Base-by-base conservation (phyloP, 2,888 invertebrate genomes). In the Drosophila percnosoma region DNA sequence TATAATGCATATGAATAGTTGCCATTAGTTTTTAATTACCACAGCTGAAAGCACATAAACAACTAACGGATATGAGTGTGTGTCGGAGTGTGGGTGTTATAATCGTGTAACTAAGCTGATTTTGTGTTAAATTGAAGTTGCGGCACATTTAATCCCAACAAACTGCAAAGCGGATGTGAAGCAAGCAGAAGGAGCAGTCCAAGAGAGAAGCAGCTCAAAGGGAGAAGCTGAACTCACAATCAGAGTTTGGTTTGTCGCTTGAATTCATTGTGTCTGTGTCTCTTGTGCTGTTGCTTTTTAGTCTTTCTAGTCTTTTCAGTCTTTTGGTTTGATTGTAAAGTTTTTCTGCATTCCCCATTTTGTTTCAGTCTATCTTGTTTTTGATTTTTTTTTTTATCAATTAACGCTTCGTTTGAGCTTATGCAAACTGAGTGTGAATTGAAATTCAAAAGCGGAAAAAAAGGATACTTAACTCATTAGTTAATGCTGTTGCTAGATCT, bases 1-100 rank as follows among this genome's bases (percentile, higher is more conserved):
- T 66, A 66, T 74, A 77, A 69, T 45, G 68, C 73, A 82, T 81
- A 78, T 75, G 82, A 74, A 78, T 66, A 55, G 84, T 81, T 78
- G 78, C 57, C 74, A 58, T 75, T 78, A 70, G 57, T 67, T 80
- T 70, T 75, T 75, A 78, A 75, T 78, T 78, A 78, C 63, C 38
- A 42, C 51, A 58, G 66, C 75, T 75, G 66, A 63, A 67, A 75
- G 64, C 58, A 74, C 52, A 63, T 64, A 59, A 59, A 45, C 40
- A 38, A 68, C 51, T 57, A 48, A 29, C 51, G 58, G 27, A 40
- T 55, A 18, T 62, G n/a, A 40, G 51, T 48, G 5, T 48, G 15
- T 45, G 21, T 15, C 8, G 45, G 24, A 45, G 36, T 59, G 49
- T 49, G 53, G 60, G 71, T 68, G 66, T 53, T 52, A 48, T 75